Evolutionary conservation across 1,140 invertebrate genomes (phyloP).

Genomic region (Nasonia vitripennis): DNA sequence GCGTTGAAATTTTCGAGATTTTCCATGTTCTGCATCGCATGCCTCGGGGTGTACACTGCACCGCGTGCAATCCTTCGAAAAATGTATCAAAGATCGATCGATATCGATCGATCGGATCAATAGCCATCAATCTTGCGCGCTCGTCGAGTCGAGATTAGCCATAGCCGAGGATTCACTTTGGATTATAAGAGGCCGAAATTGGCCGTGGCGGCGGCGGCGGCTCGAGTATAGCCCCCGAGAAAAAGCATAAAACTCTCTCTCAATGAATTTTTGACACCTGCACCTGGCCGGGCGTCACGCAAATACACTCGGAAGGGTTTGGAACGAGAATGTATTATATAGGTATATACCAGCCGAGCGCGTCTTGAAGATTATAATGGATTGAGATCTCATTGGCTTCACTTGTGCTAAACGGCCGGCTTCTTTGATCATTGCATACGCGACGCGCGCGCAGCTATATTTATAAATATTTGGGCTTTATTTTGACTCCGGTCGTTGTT

Average conservation of each 20-base stretch:
- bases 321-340: background rate
- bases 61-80: background rate
- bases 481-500: no score
- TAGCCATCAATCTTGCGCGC: background rate
- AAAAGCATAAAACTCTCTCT: conserved; percentile 1
- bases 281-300: background rate
- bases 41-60: no score
- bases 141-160: conserved; percentile 14
- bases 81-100: background rate
- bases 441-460: no score
- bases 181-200: conserved; percentile 12
- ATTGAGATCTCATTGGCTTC: conserved; percentile 31
- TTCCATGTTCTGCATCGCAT: no score
- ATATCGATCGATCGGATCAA: background rate
- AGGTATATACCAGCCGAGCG: background rate
- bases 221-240: background rate
- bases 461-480: no score
- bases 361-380: conserved; percentile 16
- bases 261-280: conserved; percentile 35
- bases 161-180: background rate
- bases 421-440: background rate
- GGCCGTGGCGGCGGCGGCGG: no score
- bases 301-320: conserved; percentile 10
- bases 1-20: no score
- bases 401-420: background rate